These are phyloP conservation scores for Pocillopora damicornis DNA, from an alignment of 64 coral and sea anemone genomes.

Conservation along the genomic window DNA sequence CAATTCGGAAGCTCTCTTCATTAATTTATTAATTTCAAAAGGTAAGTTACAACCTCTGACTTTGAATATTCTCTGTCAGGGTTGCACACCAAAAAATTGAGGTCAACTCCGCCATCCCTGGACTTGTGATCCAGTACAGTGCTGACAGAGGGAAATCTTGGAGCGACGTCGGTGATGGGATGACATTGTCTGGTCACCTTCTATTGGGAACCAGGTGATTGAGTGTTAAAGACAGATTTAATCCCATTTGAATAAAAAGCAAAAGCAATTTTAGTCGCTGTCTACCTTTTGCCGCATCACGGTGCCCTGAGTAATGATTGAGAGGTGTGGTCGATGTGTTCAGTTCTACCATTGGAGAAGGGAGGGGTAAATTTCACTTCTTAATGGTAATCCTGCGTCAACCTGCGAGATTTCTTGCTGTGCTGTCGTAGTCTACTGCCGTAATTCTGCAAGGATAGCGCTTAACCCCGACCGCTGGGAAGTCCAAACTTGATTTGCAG, in stretches of 20 bases:
- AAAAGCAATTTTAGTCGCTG: background rate
- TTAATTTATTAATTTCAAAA: background rate
- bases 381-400: no score
- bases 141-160: constrained; percentile 64
- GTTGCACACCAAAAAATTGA: constrained; percentile 43
- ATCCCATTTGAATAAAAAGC: background rate
- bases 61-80: constrained; percentile 1
- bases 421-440: no score
- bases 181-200: constrained; percentile 49
- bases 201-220: constrained; percentile 61
- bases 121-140: constrained; percentile 77
- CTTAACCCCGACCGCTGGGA: no score
- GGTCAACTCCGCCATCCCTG: constrained; percentile 71
- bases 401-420: no score
- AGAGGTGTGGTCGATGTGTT: no score
- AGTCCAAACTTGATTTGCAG: no score
- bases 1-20: no score
- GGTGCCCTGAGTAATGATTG: no score
- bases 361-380: no score
- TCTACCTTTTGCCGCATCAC: no score
- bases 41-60: background rate
- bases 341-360: no score
- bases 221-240: background rate
- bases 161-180: constrained; percentile 67
- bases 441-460: no score